phyloP scores from a whole-genome alignment of 2,888 invertebrate species.

The Nesidiocoris tenuis region DNA sequence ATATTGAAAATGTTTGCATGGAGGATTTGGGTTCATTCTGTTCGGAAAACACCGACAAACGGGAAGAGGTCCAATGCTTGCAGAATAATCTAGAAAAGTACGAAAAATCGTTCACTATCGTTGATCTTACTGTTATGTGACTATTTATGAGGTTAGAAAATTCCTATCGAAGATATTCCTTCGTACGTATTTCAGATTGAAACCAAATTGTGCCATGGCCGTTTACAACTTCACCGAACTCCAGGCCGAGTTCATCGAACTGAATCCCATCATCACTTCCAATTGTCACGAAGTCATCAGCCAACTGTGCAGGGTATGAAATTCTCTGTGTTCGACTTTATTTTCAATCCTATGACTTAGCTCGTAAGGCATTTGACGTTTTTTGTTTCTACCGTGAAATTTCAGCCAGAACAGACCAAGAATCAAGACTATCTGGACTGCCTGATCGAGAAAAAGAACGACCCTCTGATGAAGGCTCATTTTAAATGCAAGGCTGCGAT shows the following conservation, averaged over 20 bases:
- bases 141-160: neutral
- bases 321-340: constrained; percentile 15
- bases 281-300: constrained; percentile 79
- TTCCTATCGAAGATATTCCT: too few species aligned
- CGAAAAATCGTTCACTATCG: constrained; percentile 19
- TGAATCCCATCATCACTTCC: constrained; percentile 85
- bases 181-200: constrained; percentile 60
- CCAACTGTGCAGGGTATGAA: constrained; percentile 65
- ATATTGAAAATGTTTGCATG: constrained; percentile 88
- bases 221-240: constrained; percentile 85
- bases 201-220: constrained; percentile 68
- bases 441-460: constrained; percentile 86
- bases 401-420: constrained; percentile 39
- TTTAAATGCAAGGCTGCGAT: constrained; percentile 87
- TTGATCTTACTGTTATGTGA: too few species aligned
- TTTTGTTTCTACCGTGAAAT: too few species aligned
- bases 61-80: constrained; percentile 89
- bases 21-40: constrained; percentile 81
- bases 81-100: constrained; percentile 75
- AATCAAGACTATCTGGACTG: constrained; percentile 83
- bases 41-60: constrained; percentile 76
- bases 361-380: neutral
- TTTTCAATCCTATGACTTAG: neutral
- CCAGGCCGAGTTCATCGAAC: constrained; percentile 81
- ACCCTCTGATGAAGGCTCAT: constrained; percentile 73